Evolutionary conservation across 2,888 invertebrate species (phyloP).

Genomic region (Ceriagrion tenellum): DNA sequence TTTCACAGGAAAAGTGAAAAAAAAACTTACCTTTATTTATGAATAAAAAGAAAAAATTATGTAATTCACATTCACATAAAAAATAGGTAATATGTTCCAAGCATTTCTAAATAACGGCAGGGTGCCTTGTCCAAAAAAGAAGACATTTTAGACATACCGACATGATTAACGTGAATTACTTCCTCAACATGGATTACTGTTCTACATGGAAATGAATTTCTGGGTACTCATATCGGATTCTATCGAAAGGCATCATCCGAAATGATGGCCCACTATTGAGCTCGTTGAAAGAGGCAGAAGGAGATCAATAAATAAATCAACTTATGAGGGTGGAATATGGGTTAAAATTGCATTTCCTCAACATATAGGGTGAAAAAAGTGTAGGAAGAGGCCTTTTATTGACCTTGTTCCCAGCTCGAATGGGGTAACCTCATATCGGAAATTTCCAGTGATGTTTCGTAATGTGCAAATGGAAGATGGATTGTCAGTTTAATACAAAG

Average conservation of each 20-base stretch:
- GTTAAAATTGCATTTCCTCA: background rate
- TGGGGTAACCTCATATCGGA: background rate
- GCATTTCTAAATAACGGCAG: too few relatives aligned
- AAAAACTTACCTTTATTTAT: too few relatives aligned
- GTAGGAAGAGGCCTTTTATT: background rate
- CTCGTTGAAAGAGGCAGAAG: background rate
- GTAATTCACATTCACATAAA: too few relatives aligned
- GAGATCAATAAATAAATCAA: background rate
- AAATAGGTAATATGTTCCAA: too few relatives aligned
- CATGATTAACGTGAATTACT: too few relatives aligned
- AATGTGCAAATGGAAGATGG: background rate
- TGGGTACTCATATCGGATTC: too few relatives aligned
- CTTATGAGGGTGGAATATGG: background rate
- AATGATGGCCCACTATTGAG: background rate
- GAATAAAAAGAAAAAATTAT: too few relatives aligned
- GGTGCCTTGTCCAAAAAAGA: too few relatives aligned
- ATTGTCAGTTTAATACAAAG: background rate
- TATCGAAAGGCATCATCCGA: background rate
- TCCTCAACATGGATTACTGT: too few relatives aligned
- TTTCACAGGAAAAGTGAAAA: too few relatives aligned
- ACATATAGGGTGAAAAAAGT: background rate
- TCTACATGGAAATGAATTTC: too few relatives aligned
- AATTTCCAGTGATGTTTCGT: background rate
- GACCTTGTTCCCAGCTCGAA: background rate
- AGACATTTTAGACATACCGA: too few relatives aligned